These are phyloP conservation scores for Rhingia campestris DNA, from an alignment of 2,888 invertebrate species.

Conservation along the genomic window DNA sequence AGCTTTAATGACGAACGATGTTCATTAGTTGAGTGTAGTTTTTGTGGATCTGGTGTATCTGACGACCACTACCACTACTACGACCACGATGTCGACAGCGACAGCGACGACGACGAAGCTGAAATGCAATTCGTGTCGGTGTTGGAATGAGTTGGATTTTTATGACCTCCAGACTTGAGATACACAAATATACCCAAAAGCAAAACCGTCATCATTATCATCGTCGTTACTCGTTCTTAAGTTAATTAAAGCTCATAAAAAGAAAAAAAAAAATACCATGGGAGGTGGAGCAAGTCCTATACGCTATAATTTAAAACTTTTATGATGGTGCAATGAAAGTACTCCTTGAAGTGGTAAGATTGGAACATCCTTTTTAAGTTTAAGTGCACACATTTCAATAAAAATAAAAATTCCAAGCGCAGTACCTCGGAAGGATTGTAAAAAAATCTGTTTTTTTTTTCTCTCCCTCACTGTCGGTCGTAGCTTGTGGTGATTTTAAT, in stretches of 20 bases:
- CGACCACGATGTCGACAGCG: background rate
- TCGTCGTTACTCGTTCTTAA: slow-evolving; percentile 62
- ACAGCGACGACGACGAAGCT: background rate
- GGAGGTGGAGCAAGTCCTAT: slow-evolving; percentile 28
- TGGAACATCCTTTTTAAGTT: slow-evolving; percentile 51
- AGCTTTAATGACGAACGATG: slow-evolving; percentile 59
- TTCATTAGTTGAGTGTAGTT: slow-evolving; percentile 49
- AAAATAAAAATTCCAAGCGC: background rate
- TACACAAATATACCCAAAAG: slow-evolving; percentile 33
- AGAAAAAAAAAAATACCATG: slow-evolving; percentile 1
- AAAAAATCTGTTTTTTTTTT: slow-evolving; percentile 29
- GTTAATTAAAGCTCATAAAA: slow-evolving; percentile 70
- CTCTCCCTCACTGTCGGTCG: background rate
- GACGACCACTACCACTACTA: background rate
- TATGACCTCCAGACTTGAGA: slow-evolving; percentile 49
- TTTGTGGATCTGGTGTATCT: slow-evolving; percentile 14
- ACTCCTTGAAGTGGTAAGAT: slow-evolving; percentile 48
- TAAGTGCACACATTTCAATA: slow-evolving; percentile 45
- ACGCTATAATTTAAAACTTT: slow-evolving; percentile 51
- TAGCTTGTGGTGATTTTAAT: slow-evolving; percentile 43
- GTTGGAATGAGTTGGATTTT: slow-evolving; percentile 44
- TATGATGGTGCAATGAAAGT: slow-evolving; percentile 58
- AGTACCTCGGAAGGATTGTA: slow-evolving; percentile 30
- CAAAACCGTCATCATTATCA: slow-evolving; percentile 59
- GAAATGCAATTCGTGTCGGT: slow-evolving; percentile 26